These are phyloP conservation scores for Erpetoichthys calabaricus DNA, from an alignment of 2,797 vertebrate species.

Conservation along the genomic window DNA sequence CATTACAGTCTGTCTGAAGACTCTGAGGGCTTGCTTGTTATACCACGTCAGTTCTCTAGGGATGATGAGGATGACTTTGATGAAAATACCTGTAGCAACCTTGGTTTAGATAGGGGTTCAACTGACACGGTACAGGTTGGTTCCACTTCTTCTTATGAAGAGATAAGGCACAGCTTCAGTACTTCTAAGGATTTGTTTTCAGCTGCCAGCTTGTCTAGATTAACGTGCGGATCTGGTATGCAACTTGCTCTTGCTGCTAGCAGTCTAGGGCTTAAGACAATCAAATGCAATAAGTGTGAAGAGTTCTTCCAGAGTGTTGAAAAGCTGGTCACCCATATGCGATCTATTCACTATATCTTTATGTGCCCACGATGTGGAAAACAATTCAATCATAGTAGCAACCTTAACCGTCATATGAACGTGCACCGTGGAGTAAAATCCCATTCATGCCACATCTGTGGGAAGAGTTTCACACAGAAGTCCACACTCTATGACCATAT, in stretches of 20 bases:
- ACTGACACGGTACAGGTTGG: background rate
- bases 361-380: conserved; percentile 85
- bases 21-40: conserved; percentile 37
- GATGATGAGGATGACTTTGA: too few relatives aligned
- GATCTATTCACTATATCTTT: conserved; percentile 73
- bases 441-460: conserved; percentile 79
- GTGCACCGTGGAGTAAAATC: conserved; percentile 74
- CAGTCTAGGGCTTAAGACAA: conserved; percentile 26
- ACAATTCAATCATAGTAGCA: conserved; percentile 82
- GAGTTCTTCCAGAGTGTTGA: conserved; percentile 75
- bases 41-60: conserved; percentile 14
- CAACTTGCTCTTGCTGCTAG: background rate
- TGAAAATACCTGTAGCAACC: too few relatives aligned
- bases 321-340: conserved; percentile 69
- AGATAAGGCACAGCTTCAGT: background rate
- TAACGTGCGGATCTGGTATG: too few relatives aligned
- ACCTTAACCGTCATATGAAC: conserved; percentile 84
- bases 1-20: conserved; percentile 42
- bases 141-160: background rate
- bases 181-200: background rate
- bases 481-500: conserved; percentile 89
- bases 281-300: conserved; percentile 75
- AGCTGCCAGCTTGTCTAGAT: background rate
- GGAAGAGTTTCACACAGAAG: conserved; percentile 89
- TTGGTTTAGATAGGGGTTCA: too few relatives aligned